Evolutionary conservation across 2,888 invertebrate genomes (phyloP).

Genomic region (Calameuta pallipes): DNA sequence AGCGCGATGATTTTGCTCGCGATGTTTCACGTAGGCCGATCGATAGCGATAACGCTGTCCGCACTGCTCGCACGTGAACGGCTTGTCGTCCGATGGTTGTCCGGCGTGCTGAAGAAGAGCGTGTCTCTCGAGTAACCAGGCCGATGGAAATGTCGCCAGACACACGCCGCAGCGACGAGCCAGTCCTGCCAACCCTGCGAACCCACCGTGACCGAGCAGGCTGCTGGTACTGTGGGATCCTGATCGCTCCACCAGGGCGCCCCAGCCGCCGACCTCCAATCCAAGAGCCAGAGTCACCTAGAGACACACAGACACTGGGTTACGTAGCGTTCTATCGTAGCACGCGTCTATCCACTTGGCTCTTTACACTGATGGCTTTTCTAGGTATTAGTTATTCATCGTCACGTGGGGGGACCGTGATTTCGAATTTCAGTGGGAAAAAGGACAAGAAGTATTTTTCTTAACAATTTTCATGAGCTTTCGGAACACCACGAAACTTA

Average conservation of each 20-base stretch:
- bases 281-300: constrained; percentile 63
- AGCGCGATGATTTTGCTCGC: constrained; percentile 90
- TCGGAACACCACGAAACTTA: neutral
- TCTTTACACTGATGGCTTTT: neutral
- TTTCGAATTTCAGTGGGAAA: neutral
- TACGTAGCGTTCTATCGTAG: neutral
- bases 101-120: constrained; percentile 85
- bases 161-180: constrained; percentile 81
- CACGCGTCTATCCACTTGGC: neutral
- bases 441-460: neutral
- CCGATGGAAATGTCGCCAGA: constrained; percentile 86
- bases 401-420: neutral
- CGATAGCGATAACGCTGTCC: constrained; percentile 91
- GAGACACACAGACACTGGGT: constrained; percentile 24
- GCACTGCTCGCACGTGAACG: constrained; percentile 91
- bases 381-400: neutral
- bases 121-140: constrained; percentile 89
- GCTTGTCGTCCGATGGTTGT: constrained; percentile 80
- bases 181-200: constrained; percentile 59
- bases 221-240: constrained; percentile 61
- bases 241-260: constrained; percentile 60
- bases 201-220: constrained; percentile 49
- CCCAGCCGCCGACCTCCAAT: constrained; percentile 66
- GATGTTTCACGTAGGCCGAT: constrained; percentile 85
- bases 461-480: neutral